These are phyloP conservation scores for Molothrus ater DNA, from an alignment of 2,797 vertebrate genomes.

Conservation along the genomic window DNA sequence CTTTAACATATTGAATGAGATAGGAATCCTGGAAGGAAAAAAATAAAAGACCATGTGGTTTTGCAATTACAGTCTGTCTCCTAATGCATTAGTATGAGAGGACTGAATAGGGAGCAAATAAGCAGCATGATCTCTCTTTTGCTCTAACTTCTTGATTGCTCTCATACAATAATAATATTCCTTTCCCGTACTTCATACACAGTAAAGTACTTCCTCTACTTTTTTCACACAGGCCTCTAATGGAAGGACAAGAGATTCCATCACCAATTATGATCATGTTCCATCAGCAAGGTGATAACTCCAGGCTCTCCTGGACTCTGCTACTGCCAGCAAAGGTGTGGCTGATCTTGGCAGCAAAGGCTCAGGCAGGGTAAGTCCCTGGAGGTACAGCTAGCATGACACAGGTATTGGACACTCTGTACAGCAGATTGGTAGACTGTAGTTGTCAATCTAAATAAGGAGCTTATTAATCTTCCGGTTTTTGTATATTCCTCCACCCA, in stretches of 20 bases:
- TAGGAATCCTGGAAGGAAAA: background rate
- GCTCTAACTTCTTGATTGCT: background rate
- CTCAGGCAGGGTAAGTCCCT: fast-evolving
- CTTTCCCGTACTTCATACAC: background rate
- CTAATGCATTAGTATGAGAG: background rate
- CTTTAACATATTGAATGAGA: background rate
- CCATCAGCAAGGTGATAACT: background rate
- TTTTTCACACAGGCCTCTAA: background rate
- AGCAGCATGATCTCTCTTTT: background rate
- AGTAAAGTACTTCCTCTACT: background rate
- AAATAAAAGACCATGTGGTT: background rate
- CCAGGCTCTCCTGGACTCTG: background rate
- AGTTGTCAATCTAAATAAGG: background rate
- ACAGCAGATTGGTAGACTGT: background rate
- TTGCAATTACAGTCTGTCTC: background rate
- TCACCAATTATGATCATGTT: fast-evolving
- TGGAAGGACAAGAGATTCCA: background rate
- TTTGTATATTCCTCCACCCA: background rate
- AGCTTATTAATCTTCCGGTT: background rate
- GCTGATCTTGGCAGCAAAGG: background rate
- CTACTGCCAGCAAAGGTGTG: background rate
- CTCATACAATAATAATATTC: fast-evolving
- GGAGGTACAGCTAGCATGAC: fast-evolving
- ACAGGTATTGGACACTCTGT: fast-evolving
- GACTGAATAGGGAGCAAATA: background rate